Percentiles rank a stretch among this genome's conserved stretches.
Evolutionary conservation across 2,797 vertebrate genomes (phyloP).

Genomic region (Rhinella marina): DNA sequence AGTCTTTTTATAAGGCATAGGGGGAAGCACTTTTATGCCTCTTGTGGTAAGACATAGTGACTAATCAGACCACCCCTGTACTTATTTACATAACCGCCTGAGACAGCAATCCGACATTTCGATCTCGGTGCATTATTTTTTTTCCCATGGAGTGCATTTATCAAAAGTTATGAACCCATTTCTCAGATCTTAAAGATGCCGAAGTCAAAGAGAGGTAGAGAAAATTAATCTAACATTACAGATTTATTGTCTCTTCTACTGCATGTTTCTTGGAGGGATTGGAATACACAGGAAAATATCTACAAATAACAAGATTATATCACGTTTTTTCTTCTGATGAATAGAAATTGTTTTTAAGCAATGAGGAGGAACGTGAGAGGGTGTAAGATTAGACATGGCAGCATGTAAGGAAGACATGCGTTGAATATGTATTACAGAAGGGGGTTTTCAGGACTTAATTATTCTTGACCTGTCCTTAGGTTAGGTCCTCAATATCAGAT

Average conservation of each 20-base stretch:
- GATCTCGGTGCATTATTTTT: too few species aligned
- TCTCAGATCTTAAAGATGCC: conserved; percentile 6
- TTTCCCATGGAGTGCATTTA: conserved; percentile 28
- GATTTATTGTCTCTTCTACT: conserved; percentile 15
- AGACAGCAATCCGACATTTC: too few species aligned
- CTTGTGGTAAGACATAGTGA: too few species aligned
- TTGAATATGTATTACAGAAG: neutral
- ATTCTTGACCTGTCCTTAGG: too few species aligned
- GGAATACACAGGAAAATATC: neutral
- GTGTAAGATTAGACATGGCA: neutral
- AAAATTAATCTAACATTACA: neutral
- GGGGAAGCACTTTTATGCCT: too few species aligned
- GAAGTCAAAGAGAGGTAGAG: neutral
- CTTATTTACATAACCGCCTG: too few species aligned
- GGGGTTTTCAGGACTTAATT: too few species aligned
- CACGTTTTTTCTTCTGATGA: neutral
- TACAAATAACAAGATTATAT: neutral
- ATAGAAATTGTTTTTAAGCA: conserved; percentile 34
- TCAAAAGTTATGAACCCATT: conserved; percentile 37
- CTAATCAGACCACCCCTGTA: too few species aligned
- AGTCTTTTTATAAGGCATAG: too few species aligned
- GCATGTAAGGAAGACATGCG: neutral
- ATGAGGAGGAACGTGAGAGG: neutral
- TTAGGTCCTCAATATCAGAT: too few species aligned
- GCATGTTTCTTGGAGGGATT: neutral